Percentiles rank a stretch among this genome's conserved stretches.
phyloP scores from a whole-genome alignment of 1,140 invertebrate species.

The Lordiphosa mommai region DNA sequence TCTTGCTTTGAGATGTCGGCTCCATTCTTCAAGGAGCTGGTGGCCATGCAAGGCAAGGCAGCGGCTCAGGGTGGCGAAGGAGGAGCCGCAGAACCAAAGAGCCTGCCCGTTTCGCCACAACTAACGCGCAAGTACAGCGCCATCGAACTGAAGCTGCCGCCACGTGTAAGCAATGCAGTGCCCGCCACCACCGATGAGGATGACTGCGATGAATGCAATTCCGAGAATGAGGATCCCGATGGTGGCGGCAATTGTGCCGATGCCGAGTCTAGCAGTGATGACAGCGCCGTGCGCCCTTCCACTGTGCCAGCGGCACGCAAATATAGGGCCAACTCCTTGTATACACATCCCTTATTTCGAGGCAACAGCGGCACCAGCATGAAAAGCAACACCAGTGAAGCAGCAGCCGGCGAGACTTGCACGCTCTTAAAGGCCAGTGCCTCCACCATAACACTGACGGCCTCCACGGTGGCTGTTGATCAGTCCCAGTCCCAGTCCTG shows the following conservation, averaged over 20 bases:
- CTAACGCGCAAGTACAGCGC: conserved; percentile 68
- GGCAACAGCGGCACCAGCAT: conserved; percentile 43
- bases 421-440: conserved; percentile 35
- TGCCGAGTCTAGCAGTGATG: conserved; percentile 75
- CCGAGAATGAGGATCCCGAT: conserved; percentile 65
- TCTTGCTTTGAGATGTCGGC: conserved; percentile 88
- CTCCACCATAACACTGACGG: conserved; percentile 36
- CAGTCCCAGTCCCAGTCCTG: conserved; percentile 17
- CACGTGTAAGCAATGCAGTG: conserved; percentile 33
- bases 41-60: conserved; percentile 51
- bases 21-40: conserved; percentile 80
- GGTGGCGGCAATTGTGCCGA: conserved; percentile 72
- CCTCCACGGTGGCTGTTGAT: conserved; percentile 19
- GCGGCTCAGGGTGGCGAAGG: conserved; percentile 16
- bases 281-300: conserved; percentile 58
- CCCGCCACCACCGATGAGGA: conserved; percentile 30
- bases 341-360: conserved; percentile 58
- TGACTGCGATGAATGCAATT: conserved; percentile 65
- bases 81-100: conserved; percentile 78
- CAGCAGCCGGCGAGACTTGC: conserved; percentile 9
- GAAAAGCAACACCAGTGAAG: conserved; percentile 44
- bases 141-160: conserved; percentile 58
- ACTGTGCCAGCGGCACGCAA: conserved; percentile 57
- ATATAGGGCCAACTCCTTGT: conserved; percentile 73
- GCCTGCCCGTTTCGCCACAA: conserved; percentile 80